Evolutionary conservation across 2,113 vertebrate genomes (phyloP).

Genomic region (Odocoileus hemionus): DNA sequence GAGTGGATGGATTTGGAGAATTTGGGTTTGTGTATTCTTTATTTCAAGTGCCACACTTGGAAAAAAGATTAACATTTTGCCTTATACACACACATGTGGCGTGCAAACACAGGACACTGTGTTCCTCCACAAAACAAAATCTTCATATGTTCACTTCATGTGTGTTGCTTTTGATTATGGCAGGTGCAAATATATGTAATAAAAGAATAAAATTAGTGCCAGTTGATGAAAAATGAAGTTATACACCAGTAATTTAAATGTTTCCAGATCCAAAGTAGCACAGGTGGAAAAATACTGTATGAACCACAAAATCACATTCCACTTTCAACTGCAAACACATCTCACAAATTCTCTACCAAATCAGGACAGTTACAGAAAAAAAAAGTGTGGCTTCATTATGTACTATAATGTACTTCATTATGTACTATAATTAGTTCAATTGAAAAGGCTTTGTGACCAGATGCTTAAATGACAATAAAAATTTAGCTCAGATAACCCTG

Average conservation of each 20-base stretch:
- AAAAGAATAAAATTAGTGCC: background rate
- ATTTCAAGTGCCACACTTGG: background rate
- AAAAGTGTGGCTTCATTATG: background rate
- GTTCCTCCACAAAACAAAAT: background rate
- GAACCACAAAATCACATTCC: background rate
- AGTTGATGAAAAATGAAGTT: background rate
- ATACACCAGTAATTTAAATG: background rate
- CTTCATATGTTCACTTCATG: background rate
- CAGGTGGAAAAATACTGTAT: background rate
- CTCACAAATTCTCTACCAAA: background rate
- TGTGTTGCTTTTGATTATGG: background rate
- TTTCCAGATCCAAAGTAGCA: background rate
- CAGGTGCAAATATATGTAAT: background rate
- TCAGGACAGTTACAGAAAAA: background rate
- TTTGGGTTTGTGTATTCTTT: background rate
- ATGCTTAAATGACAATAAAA: background rate
- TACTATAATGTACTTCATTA: slow-evolving; percentile 21
- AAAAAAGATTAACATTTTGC: background rate
- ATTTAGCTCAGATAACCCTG: slow-evolving; percentile 22
- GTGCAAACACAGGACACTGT: background rate
- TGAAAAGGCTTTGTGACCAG: slow-evolving; percentile 28
- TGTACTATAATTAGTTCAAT: background rate
- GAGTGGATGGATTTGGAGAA: background rate
- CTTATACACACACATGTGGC: background rate
- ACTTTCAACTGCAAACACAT: background rate